phyloP scores from a whole-genome alignment of 2,113 vertebrate species.

The Proterorhinus semilunaris region DNA sequence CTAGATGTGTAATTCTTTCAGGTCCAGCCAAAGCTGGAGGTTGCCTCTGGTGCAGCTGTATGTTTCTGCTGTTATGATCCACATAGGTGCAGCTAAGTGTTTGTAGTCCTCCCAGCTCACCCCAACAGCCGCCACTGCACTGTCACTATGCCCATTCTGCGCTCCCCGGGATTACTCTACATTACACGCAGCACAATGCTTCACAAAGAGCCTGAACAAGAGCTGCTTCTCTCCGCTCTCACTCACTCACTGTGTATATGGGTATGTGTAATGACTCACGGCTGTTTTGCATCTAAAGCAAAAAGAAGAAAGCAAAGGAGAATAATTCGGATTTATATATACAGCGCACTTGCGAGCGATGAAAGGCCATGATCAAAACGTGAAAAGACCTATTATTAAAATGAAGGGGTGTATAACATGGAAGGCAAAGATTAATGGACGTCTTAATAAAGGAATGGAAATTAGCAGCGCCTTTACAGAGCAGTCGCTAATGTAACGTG shows the following conservation, averaged over 20 bases:
- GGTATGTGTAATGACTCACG: slow-evolving; percentile 36
- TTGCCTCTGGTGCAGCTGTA: slow-evolving; percentile 16
- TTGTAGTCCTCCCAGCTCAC: slow-evolving; percentile 50
- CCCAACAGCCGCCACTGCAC: slow-evolving; percentile 37
- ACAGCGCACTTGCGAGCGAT: slow-evolving; percentile 18
- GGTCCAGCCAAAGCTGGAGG: slow-evolving; percentile 21
- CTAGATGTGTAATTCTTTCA: slow-evolving; percentile 6
- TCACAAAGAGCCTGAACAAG: slow-evolving; percentile 55
- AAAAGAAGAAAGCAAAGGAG: slow-evolving; percentile 17
- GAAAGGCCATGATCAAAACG: slow-evolving; percentile 36
- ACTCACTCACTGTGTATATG: slow-evolving; percentile 1
- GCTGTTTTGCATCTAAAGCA: slow-evolving; percentile 26
- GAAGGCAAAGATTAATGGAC: slow-evolving; percentile 25
- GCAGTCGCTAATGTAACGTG: background rate
- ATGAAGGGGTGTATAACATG: slow-evolving; percentile 9
- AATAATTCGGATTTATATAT: slow-evolving; percentile 41
- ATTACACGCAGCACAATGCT: slow-evolving; percentile 48
- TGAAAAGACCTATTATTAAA: slow-evolving; percentile 28
- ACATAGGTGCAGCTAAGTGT: slow-evolving; percentile 46
- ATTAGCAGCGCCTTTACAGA: slow-evolving; percentile 25
- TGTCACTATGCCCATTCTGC: slow-evolving; percentile 37
- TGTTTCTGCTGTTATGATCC: slow-evolving; percentile 33
- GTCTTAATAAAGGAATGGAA: slow-evolving; percentile 22
- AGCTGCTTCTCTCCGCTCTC: slow-evolving; percentile 25
- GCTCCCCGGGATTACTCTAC: slow-evolving; percentile 52